A percentile compares a stretch with the other conserved stretches of the same genome.
phyloP scores from a whole-genome alignment of 2,113 vertebrate genomes.

The Nettapus auritus region DNA sequence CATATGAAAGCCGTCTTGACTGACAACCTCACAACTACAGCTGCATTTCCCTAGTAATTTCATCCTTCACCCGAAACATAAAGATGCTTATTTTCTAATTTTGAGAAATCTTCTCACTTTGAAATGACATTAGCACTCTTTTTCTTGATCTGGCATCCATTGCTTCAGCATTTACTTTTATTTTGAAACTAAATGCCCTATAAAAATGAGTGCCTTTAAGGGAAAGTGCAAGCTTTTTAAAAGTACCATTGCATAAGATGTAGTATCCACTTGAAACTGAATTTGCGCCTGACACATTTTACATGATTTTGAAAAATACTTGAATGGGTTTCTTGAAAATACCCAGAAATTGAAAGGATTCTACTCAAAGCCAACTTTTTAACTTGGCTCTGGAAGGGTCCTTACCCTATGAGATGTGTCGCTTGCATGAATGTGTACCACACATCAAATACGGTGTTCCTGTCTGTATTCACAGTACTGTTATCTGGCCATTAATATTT shows the following conservation, averaged over 20 bases:
- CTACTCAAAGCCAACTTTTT: neutral
- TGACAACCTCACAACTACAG: neutral
- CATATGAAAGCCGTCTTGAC: neutral
- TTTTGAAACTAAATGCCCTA: neutral
- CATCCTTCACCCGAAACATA: neutral
- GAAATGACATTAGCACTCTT: neutral
- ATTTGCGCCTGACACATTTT: neutral
- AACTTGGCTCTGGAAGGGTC: neutral
- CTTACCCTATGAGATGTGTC: neutral
- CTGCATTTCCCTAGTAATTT: neutral
- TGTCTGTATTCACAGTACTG: neutral
- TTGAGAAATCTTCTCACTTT: neutral
- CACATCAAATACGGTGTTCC: fast-evolving
- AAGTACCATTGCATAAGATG: neutral
- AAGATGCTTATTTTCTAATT: neutral
- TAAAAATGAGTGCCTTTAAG: neutral
- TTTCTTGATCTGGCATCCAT: neutral
- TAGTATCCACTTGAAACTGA: neutral
- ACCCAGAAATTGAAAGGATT: neutral
- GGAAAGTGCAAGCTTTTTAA: neutral
- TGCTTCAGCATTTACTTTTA: neutral
- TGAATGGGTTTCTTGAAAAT: neutral
- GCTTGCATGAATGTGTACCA: neutral
- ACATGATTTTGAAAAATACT: neutral
- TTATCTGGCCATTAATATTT: constrained; percentile 13